Percentiles rank a stretch among this genome's conserved stretches.
phyloP scores from a whole-genome alignment of 2,888 invertebrate genomes.

The Ectobius pallidus region DNA sequence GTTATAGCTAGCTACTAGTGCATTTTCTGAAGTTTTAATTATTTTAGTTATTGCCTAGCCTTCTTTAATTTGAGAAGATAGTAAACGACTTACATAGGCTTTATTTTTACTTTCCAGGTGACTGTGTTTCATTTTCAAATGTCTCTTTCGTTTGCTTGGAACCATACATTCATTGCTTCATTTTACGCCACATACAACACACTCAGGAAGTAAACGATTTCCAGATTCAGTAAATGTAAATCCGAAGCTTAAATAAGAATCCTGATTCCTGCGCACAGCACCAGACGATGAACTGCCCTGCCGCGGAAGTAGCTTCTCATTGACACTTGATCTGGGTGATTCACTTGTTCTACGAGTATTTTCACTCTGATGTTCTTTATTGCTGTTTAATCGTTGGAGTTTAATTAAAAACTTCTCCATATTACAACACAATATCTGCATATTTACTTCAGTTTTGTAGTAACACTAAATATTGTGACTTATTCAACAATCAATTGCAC shows the following conservation, averaged over 20 bases:
- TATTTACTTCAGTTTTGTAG: no score
- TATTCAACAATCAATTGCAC: conserved; percentile 6
- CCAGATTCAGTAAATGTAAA: neutral
- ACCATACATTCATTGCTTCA: no score
- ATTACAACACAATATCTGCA: no score
- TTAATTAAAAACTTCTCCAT: no score
- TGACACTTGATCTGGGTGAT: neutral
- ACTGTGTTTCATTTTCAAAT: no score
- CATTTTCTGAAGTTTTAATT: neutral
- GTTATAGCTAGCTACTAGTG: neutral
- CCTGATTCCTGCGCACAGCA: no score
- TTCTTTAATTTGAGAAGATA: no score
- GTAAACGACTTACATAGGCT: neutral
- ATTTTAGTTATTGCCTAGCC: neutral
- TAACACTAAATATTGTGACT: no score
- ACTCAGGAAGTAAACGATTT: neutral
- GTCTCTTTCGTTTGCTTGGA: no score
- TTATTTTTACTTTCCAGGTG: no score
- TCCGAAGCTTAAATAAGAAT: no score
- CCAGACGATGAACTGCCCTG: no score
- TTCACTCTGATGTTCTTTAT: neutral
- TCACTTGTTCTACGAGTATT: neutral
- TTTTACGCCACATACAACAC: neutral
- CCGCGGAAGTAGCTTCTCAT: neutral
- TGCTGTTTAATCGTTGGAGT: neutral